Percentiles rank a stretch among this genome's conserved stretches.
Conservation (phyloP, 2,113 vertebrate genomes). For the Brienomyrus brachyistius region DNA sequence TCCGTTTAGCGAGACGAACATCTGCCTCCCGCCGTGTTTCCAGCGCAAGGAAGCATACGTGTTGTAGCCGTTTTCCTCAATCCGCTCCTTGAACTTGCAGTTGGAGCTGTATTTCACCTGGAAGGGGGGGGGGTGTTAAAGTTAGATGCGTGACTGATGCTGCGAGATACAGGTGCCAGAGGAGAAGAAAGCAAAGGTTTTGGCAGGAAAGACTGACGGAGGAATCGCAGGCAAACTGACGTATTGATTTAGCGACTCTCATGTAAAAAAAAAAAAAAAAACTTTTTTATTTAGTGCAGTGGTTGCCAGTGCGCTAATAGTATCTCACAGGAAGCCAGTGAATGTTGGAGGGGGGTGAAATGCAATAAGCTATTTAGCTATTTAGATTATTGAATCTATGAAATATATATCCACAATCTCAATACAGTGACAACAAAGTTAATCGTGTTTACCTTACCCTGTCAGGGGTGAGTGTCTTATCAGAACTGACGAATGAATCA, state of each 20-base stretch:
- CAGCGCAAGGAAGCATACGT: constrained; percentile 80
- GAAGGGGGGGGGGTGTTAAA: constrained; percentile 1
- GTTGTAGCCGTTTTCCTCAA: constrained; percentile 91
- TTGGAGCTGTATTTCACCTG: constrained; percentile 78
- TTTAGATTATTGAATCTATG: background rate
- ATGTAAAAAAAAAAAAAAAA: background rate
- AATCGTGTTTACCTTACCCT: constrained; percentile 25
- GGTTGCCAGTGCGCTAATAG: background rate
- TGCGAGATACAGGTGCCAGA: too few relatives aligned
- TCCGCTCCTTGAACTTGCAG: constrained; percentile 86
- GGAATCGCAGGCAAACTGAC: background rate
- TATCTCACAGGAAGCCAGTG: background rate
- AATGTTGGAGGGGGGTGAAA: background rate
- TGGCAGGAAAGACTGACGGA: background rate
- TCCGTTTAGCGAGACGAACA: constrained; percentile 82
- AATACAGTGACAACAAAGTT: background rate
- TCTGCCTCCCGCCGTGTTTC: constrained; percentile 72
- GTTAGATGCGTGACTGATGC: background rate
- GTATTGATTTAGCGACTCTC: background rate
- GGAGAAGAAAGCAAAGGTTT: background rate
- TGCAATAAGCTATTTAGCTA: background rate
- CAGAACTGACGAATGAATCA: constrained; percentile 30
- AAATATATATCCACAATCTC: background rate
- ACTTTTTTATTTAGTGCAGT: too few relatives aligned
- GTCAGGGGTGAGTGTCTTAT: constrained; percentile 38